phyloP scores from a whole-genome alignment of 2,797 vertebrate species.

The Galago senegalensis region DNA sequence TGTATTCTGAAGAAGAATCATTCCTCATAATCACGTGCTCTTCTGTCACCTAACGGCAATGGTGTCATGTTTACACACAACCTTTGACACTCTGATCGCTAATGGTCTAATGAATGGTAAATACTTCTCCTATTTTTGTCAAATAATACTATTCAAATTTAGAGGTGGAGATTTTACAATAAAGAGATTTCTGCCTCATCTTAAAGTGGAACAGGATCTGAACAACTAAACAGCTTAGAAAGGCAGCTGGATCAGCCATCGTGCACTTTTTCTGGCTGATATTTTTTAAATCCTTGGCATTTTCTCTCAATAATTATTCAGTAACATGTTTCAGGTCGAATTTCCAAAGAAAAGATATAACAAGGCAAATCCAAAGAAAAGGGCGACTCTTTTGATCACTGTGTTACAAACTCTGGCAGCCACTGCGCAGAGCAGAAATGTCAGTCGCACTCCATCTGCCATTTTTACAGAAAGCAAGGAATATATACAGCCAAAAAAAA shows the following conservation, averaged over 20 bases:
- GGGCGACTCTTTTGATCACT: not conserved
- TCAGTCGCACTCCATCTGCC: not conserved
- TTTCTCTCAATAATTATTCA: conserved; percentile 35
- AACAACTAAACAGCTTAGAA: not conserved
- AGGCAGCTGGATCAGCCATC: not conserved
- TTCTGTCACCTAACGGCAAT: not conserved
- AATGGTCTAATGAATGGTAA: conserved; percentile 32
- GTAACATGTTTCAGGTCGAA: not conserved
- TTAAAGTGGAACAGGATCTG: not conserved
- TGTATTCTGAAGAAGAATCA: not conserved
- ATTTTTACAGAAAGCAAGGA: not conserved
- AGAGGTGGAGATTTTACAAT: not conserved
- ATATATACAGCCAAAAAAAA: accelerated
- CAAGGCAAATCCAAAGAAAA: not conserved
- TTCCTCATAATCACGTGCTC: not conserved
- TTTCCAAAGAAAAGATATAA: conserved; percentile 8
- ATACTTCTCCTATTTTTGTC: not conserved
- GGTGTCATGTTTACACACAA: conserved; percentile 3
- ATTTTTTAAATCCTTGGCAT: not conserved
- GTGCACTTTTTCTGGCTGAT: not conserved
- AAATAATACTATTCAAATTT: conserved; percentile 1
- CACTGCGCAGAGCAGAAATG: not conserved
- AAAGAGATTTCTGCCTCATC: not conserved
- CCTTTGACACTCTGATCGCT: not conserved
- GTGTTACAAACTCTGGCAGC: not conserved